A percentile compares a stretch with the other conserved stretches of the same genome.
Evolutionary conservation across 2,113 vertebrate species (phyloP).

Genomic region (Mus spicilegus): DNA sequence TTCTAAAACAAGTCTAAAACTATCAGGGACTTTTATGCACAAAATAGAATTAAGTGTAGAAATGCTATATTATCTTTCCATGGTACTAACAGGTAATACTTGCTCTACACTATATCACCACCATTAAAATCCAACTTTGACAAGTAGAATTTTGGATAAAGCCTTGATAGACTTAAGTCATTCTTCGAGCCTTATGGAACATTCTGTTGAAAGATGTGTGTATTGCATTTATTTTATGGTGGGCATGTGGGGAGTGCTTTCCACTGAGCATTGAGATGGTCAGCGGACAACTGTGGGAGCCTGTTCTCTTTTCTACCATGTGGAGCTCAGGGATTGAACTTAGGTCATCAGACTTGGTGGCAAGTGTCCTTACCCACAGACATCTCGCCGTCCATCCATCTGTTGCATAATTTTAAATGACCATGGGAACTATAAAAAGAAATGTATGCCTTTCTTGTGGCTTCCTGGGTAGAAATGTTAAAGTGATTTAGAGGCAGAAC

Average conservation of each 20-base stretch:
- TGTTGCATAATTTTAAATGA: background rate
- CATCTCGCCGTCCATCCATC: background rate
- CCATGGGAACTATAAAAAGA: background rate
- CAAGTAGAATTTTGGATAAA: background rate
- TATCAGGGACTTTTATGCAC: background rate
- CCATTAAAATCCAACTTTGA: conserved; percentile 9
- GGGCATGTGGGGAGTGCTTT: background rate
- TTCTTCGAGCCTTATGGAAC: background rate
- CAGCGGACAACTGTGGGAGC: too few relatives aligned
- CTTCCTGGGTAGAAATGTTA: conserved; percentile 11
- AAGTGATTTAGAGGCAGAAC: conserved; percentile 25
- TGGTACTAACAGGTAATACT: background rate
- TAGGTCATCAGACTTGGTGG: background rate
- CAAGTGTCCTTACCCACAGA: background rate
- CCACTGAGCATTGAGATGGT: too few relatives aligned
- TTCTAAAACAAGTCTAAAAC: conserved; percentile 32
- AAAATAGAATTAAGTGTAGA: background rate
- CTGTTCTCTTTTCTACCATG: background rate
- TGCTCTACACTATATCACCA: background rate
- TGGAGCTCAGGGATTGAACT: background rate
- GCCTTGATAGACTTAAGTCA: background rate
- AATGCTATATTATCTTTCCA: background rate
- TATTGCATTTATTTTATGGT: background rate
- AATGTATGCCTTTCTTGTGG: background rate
- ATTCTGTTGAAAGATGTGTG: background rate